These are phyloP conservation scores for Grus americana DNA, from an alignment of 2,113 vertebrate species.

Conservation along the genomic window DNA sequence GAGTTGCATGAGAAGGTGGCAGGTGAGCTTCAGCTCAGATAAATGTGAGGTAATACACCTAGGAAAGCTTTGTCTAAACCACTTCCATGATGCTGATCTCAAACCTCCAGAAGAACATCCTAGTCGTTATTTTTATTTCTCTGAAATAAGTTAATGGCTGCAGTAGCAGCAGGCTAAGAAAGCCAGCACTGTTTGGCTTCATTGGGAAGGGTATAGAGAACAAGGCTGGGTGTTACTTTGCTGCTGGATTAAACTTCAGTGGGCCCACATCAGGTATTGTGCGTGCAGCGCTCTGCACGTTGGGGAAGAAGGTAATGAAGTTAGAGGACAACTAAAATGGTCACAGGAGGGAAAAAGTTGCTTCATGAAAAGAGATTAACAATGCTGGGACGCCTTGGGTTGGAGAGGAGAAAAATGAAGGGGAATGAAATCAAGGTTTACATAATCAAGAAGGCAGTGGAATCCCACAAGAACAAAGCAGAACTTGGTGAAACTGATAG, in stretches of 20 bases:
- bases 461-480: neutral
- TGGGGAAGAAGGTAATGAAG: neutral
- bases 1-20: neutral
- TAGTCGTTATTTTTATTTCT: neutral
- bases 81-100: neutral
- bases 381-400: neutral
- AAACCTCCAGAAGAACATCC: neutral
- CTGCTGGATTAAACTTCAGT: neutral
- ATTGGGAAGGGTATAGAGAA: neutral
- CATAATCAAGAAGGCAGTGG: neutral
- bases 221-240: neutral
- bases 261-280: neutral
- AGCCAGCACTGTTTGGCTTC: neutral
- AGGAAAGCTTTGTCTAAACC: neutral
- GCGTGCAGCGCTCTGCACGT: accelerated
- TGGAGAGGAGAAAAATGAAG: neutral
- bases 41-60: neutral
- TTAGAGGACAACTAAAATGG: neutral
- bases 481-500: neutral
- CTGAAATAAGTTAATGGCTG: neutral
- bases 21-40: neutral
- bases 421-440: neutral
- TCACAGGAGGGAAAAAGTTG: neutral
- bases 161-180: neutral
- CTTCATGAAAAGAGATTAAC: neutral